A percentile compares a stretch with the other conserved stretches of the same genome.
Conservation (phyloP, 2,113 vertebrate species). For the Ornithorhynchus anatinus region DNA sequence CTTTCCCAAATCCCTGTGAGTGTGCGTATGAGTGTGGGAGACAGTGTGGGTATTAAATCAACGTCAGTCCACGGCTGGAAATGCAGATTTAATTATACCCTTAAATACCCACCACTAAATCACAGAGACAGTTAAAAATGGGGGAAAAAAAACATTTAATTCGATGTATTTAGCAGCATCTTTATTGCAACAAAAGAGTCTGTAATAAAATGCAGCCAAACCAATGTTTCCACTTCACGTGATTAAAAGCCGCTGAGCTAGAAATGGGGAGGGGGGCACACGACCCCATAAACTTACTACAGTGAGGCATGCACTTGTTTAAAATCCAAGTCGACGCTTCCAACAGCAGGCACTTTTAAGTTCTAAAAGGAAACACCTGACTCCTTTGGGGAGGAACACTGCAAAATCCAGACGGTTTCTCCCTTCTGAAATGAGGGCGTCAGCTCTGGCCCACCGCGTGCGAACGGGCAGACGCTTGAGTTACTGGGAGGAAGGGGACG, state of each 20-base stretch:
- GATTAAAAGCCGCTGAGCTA: slow-evolving; percentile 71
- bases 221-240: slow-evolving; percentile 70
- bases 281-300: slow-evolving; percentile 63
- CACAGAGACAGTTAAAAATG: slow-evolving; percentile 28
- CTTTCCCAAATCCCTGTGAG: not conserved
- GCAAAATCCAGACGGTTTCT: slow-evolving; percentile 28
- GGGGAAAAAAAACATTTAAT: slow-evolving; percentile 41
- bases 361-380: slow-evolving; percentile 70
- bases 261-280: slow-evolving; percentile 50
- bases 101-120: slow-evolving; percentile 9
- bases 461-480: slow-evolving; percentile 13
- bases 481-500: slow-evolving; percentile 10
- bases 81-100: slow-evolving; percentile 11
- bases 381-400: slow-evolving; percentile 57
- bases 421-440: not conserved
- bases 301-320: slow-evolving; percentile 69
- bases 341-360: slow-evolving; percentile 75
- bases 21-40: too few species aligned
- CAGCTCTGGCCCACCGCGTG: not conserved
- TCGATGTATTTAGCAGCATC: slow-evolving; percentile 73
- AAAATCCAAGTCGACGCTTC: slow-evolving; percentile 52
- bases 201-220: slow-evolving; percentile 71
- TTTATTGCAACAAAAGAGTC: slow-evolving; percentile 77
- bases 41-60: too few species aligned
- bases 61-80: not conserved